Evolutionary conservation across 2,888 invertebrate species (phyloP).

Genomic region (Ennomos quercinarius): DNA sequence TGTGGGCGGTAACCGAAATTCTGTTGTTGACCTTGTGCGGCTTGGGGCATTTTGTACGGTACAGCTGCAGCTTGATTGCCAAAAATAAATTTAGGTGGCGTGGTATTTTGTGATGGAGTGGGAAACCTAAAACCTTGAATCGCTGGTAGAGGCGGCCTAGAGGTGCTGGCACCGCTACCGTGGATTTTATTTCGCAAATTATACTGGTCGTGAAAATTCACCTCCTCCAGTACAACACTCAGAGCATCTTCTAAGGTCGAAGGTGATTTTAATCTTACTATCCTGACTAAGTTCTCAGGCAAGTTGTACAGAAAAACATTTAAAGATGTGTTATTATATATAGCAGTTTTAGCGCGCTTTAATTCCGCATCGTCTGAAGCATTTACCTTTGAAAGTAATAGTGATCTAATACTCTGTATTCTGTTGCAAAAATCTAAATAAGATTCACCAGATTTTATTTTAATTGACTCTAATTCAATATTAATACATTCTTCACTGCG

Average conservation of each 20-base stretch:
- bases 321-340: conserved; percentile 32
- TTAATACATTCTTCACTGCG: conserved; percentile 28
- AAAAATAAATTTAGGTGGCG: conserved; percentile 1
- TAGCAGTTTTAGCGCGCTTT: conserved; percentile 18
- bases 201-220: conserved; percentile 17
- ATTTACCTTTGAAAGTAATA: conserved; percentile 3
- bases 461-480: conserved; percentile 26
- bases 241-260: conserved; percentile 15
- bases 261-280: conserved; percentile 17
- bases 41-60: neutral
- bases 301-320: conserved; percentile 31
- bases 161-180: neutral
- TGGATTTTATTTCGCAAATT: neutral
- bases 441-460: conserved; percentile 22
- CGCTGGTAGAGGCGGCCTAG: neutral
- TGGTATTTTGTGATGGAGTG: neutral
- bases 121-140: neutral
- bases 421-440: conserved; percentile 31
- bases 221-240: conserved; percentile 16
- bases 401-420: conserved; percentile 19
- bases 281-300: conserved; percentile 23
- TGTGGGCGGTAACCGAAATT: neutral
- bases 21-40: too few species aligned
- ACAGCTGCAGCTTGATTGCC: neutral
- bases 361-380: neutral